A percentile compares a stretch with the other conserved stretches of the same genome.
phyloP scores from a whole-genome alignment of 2,113 vertebrate genomes.

The Plecotus auritus region DNA sequence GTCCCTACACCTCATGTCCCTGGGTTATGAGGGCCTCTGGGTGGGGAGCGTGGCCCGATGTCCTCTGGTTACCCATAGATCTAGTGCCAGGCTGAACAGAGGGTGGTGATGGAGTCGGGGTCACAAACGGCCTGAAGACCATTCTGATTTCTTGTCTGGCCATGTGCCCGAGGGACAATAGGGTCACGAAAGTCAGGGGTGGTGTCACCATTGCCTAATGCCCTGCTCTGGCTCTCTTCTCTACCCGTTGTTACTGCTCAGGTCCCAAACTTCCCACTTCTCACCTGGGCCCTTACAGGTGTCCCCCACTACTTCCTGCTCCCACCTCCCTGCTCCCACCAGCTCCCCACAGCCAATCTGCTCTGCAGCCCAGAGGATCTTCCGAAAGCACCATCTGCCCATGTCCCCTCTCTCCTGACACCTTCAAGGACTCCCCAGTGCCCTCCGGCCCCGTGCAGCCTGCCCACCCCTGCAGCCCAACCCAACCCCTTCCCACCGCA shows the following conservation, averaged over 20 bases:
- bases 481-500: neutral
- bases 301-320: neutral
- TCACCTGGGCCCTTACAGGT: neutral
- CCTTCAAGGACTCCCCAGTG: neutral
- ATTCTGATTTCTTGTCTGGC: neutral
- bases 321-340: too few species aligned
- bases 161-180: neutral
- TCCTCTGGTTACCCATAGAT: neutral
- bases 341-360: neutral
- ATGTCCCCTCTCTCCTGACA: neutral
- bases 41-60: neutral
- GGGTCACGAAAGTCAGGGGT: neutral
- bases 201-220: accelerated
- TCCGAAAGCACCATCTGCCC: neutral
- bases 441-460: neutral
- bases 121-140: neutral
- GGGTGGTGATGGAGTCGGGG: neutral
- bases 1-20: neutral
- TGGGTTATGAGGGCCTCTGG: neutral
- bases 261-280: neutral
- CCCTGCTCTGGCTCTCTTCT: neutral
- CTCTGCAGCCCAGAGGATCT: neutral
- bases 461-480: neutral
- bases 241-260: neutral
- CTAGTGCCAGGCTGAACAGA: neutral